Base-by-base conservation (phyloP, 2,888 invertebrate species). In the Eurois occulta region DNA sequence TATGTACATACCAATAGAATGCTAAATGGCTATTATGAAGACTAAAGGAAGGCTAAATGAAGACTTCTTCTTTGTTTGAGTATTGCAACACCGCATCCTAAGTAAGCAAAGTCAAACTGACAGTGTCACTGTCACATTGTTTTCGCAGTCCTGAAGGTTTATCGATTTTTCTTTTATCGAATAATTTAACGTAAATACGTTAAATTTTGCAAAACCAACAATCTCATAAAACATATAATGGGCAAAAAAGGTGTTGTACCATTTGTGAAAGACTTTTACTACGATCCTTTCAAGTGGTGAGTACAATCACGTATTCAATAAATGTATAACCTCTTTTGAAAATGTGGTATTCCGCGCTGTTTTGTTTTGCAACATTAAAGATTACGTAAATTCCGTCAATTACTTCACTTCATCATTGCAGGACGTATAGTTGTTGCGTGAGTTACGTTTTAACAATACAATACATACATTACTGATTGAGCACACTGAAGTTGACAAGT, bases 231-330 rank as follows among this genome's bases (percentile, higher is more conserved):
- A 78, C 58, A 85, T 93, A 97, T 95, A 96, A 98, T 98, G 98
- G 97, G 95, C 83, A 97, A 97, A 93, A 96, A 97, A 83, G 97
- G 97, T 88, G 94, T 97, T 72, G 90, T 97, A 66, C 92, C 94
- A 77, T 96, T 97, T 84, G 86, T 98, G 32, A 97, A 97, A 92
- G 97, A 97, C 88, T 96, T 98, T 79, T 98, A 98, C 91, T 95
- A 97, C 90, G 98, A 98, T 92, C 98, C 98, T 78, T 98, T 98
- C 89, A 98, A 98, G 96, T 98, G 98, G 98, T 98, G 95, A 97
- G 97, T 94, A 24, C 48, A 60, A 52, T 62, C 11, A n/a, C n/a
- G 32, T 1, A n/a, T n/a, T n/a, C n/a, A n/a, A n/a, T 62, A 35
- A 10, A 62, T 1, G 4, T 10, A 87, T 94, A 95, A 95, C 95